These are phyloP conservation scores for Mythimna lalbum DNA, from an alignment of 2,888 invertebrate genomes.

Conservation along the genomic window DNA sequence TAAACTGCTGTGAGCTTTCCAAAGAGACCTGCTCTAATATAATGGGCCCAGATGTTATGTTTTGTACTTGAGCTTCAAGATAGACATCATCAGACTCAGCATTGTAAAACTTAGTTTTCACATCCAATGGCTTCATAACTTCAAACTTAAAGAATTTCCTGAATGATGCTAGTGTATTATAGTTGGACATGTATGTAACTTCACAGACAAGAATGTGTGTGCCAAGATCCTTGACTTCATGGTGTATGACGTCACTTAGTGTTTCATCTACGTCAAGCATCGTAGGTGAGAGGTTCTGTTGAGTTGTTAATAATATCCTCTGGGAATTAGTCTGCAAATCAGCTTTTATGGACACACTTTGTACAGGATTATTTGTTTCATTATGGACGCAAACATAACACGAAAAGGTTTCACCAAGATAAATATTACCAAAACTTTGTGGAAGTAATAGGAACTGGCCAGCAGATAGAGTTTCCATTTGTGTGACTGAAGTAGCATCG, in stretches of 20 bases:
- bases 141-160: constrained; percentile 99
- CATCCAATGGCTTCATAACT: constrained; percentile 99
- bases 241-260: constrained; percentile 98
- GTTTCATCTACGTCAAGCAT: constrained; percentile 95
- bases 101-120: constrained; percentile 99
- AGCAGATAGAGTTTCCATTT: constrained; percentile 95
- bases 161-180: constrained; percentile 95
- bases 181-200: constrained; percentile 96
- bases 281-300: constrained; percentile 92
- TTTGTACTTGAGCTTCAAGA: constrained; percentile 95
- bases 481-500: constrained; percentile 96
- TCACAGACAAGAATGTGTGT: constrained; percentile 99
- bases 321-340: constrained; percentile 98
- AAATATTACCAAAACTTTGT: constrained; percentile 99
- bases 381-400: constrained; percentile 99
- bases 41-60: constrained; percentile 97
- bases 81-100: constrained; percentile 95
- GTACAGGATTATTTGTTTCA: constrained; percentile 96
- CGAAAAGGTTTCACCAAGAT: constrained; percentile 99
- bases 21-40: constrained; percentile 98
- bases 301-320: constrained; percentile 95
- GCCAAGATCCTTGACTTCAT: constrained; percentile 99
- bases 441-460: constrained; percentile 98
- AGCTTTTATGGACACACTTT: constrained; percentile 96
- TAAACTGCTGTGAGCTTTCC: constrained; percentile 97